A percentile compares a stretch with the other conserved stretches of the same genome.
Evolutionary conservation across 2,113 vertebrate species (phyloP).

Genomic region (Lontra canadensis): DNA sequence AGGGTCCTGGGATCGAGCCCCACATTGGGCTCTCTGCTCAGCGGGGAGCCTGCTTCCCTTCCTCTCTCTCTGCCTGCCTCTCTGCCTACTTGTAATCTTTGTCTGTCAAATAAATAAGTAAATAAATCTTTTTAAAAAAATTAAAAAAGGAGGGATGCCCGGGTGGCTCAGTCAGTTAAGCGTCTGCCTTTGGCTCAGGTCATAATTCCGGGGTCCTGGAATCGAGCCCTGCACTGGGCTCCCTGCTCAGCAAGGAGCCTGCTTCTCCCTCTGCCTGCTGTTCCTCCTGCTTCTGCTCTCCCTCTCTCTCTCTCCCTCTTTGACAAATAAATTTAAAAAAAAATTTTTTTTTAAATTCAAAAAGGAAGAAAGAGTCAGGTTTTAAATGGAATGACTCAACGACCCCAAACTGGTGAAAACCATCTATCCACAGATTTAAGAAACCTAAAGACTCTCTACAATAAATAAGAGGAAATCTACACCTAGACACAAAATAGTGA

Average conservation of each 20-base stretch:
- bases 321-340: no score
- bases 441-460: constrained; percentile 28
- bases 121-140: background rate
- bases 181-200: no score
- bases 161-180: no score
- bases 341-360: no score
- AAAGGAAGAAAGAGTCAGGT: background rate
- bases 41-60: background rate
- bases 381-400: constrained; percentile 19
- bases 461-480: constrained; percentile 2
- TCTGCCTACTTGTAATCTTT: background rate
- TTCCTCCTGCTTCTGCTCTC: no score
- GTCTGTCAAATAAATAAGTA: background rate
- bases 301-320: no score
- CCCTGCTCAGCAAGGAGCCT: no score
- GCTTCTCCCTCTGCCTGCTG: no score
- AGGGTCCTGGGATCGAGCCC: background rate
- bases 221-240: no score
- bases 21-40: background rate
- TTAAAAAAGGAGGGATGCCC: background rate
- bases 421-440: constrained; percentile 12
- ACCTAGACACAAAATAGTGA: background rate
- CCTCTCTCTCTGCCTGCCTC: background rate
- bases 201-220: no score
- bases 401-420: background rate